These are phyloP conservation scores for Xanthia togata DNA, from an alignment of 2,888 invertebrate species.

Conservation along the genomic window DNA sequence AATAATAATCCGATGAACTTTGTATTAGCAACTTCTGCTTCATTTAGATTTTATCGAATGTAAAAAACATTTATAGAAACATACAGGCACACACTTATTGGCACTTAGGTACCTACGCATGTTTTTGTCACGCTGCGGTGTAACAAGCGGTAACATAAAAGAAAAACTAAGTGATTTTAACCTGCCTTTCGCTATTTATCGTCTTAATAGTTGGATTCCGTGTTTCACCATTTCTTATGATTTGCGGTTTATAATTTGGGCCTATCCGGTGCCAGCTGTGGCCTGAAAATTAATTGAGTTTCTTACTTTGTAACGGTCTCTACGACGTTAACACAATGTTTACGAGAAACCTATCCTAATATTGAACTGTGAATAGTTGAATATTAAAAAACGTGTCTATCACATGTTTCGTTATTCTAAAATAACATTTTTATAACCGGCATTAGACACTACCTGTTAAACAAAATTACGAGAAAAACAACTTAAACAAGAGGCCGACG, in stretches of 20 bases:
- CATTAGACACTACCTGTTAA: constrained; percentile 87
- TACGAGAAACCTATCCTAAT: constrained; percentile 31
- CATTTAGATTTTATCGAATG: background rate
- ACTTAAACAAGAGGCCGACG: constrained; percentile 86
- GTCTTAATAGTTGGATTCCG: constrained; percentile 74
- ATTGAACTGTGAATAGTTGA: constrained; percentile 31
- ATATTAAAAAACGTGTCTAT: constrained; percentile 56
- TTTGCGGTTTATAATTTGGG: constrained; percentile 74
- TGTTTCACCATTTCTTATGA: constrained; percentile 76
- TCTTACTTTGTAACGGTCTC: constrained; percentile 15
- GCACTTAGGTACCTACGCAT: background rate
- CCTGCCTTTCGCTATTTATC: constrained; percentile 52
- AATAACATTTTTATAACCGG: constrained; percentile 80
- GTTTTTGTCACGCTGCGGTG: constrained; percentile 56
- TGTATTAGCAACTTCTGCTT: background rate
- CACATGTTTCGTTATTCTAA: constrained; percentile 66
- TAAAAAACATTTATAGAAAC: background rate
- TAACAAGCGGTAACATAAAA: constrained; percentile 31
- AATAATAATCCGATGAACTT: background rate
- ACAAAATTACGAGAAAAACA: constrained; percentile 87
- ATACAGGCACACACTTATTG: background rate
- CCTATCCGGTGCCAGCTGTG: constrained; percentile 70
- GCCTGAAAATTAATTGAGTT: constrained; percentile 56
- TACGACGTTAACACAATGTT: constrained; percentile 3
- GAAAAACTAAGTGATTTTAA: constrained; percentile 45